Evolutionary conservation across 2,888 invertebrate genomes (phyloP).

Genomic region (Ganaspis brasiliensis): DNA sequence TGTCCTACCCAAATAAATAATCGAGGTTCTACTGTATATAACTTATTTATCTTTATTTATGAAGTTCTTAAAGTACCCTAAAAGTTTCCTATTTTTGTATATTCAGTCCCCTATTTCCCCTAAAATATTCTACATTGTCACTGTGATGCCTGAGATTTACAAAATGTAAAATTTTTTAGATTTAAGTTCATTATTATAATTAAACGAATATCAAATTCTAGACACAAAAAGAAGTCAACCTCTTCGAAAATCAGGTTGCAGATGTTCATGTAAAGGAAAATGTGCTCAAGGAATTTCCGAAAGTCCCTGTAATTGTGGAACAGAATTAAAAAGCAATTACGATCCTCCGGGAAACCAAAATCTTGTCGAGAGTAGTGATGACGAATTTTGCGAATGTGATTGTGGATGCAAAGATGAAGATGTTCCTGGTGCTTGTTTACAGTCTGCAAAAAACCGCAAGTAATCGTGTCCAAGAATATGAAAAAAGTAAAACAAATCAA

Average conservation of each 20-base stretch:
- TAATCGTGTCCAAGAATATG: background rate
- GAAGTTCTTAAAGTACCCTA: too few species aligned
- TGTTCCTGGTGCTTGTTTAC: background rate
- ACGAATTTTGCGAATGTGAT: conserved; percentile 69
- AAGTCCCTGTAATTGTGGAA: conserved; percentile 62
- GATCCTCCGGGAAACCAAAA: conserved; percentile 45
- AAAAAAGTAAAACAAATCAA: background rate
- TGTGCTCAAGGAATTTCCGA: conserved; percentile 57
- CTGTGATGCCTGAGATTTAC: too few species aligned
- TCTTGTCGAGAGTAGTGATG: conserved; percentile 61
- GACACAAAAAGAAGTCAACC: background rate
- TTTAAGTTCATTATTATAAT: too few species aligned
- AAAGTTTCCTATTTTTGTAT: too few species aligned
- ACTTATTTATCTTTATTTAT: too few species aligned
- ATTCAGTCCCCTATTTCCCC: too few species aligned
- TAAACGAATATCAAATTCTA: background rate
- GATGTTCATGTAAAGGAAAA: conserved; percentile 64
- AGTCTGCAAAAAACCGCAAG: conserved; percentile 1
- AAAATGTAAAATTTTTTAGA: too few species aligned
- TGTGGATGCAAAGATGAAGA: conserved; percentile 42
- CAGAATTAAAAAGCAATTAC: conserved; percentile 51
- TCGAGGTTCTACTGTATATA: too few species aligned
- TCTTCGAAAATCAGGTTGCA: conserved; percentile 44
- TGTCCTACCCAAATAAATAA: too few species aligned
- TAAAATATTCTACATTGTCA: too few species aligned